Percentiles rank a stretch among this genome's conserved stretches.
Evolutionary conservation across 2,113 vertebrate genomes (phyloP).

Genomic region (Cnemophilus loriae): DNA sequence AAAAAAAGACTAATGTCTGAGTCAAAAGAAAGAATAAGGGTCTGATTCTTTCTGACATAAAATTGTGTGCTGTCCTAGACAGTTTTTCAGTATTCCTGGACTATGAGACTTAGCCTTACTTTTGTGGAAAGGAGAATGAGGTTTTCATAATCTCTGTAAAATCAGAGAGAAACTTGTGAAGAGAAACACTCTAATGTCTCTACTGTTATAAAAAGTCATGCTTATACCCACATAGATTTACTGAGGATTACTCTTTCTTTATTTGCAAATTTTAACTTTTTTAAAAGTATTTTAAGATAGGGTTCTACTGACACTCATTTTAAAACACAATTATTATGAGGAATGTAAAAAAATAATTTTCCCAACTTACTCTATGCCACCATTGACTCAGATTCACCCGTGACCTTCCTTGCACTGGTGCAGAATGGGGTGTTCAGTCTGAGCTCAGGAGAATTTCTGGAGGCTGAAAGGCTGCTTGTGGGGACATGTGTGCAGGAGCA

Average conservation of each 20-base stretch:
- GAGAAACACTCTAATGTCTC: neutral
- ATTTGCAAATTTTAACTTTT: neutral
- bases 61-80: neutral
- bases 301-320: neutral
- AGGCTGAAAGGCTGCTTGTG: neutral
- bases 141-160: neutral
- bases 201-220: neutral
- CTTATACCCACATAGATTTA: neutral
- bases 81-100: neutral
- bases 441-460: neutral
- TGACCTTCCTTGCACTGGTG: neutral
- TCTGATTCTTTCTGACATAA: neutral
- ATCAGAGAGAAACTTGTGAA: neutral
- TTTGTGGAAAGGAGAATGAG: neutral
- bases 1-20: neutral
- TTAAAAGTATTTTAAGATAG: neutral
- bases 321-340: neutral
- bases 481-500: neutral
- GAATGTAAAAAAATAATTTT: neutral
- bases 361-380: neutral
- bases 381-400: neutral
- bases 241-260: neutral
- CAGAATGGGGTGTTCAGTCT: neutral
- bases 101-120: neutral
- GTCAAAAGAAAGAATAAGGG: neutral